Base-by-base conservation (phyloP, 2,113 vertebrate genomes). In the Egretta garzetta region DNA sequence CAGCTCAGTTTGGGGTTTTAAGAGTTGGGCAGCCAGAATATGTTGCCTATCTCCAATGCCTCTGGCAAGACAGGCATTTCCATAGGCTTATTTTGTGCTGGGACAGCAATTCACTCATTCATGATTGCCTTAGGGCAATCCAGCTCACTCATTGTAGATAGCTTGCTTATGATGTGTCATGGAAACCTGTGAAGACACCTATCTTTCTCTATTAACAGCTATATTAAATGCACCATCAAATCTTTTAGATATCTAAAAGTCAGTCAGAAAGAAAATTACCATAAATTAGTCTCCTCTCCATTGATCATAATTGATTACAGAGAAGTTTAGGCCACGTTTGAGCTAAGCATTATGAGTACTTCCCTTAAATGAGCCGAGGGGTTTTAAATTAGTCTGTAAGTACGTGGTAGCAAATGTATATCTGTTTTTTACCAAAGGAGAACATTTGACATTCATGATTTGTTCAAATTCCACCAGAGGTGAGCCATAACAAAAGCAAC, bases 11-110 rank as follows among this genome's bases (percentile, higher is more conserved):
- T 45, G 20, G 12, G 9, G 22, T 32, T 45, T 67, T 77, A 63
- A 39, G 18, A 24, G 22, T 16, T 63, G 13, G 28, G 19, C 15
- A 73, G 27, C 21, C 23, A 76, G 53, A 93, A 73, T 56, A 63
- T 0, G 1, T 15, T 45, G 20, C 0, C 19, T 86, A n/a, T 22
- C 22, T 86, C 41, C 6, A 43, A 4, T 26, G 20, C 23, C 23
- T 86, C 62, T 82, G 30, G 23, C 39, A 91, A 93, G 41, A 71
- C 9, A 63, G 24, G 6, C 24, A 22, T 19, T 67, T 91, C 26
- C 74, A 59, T 5, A 27, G 18, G 17, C 1, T 95, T 49, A 12
- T 18, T 60, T 4, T 52, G 50, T 62, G 17, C 35, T 86, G n/a
- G 32, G 32, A 88, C 22, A 81, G 9, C 33, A 86, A 23, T 47